Base-by-base conservation (phyloP, 2,888 invertebrate species). In the Caenorhabditis uteleia region DNA sequence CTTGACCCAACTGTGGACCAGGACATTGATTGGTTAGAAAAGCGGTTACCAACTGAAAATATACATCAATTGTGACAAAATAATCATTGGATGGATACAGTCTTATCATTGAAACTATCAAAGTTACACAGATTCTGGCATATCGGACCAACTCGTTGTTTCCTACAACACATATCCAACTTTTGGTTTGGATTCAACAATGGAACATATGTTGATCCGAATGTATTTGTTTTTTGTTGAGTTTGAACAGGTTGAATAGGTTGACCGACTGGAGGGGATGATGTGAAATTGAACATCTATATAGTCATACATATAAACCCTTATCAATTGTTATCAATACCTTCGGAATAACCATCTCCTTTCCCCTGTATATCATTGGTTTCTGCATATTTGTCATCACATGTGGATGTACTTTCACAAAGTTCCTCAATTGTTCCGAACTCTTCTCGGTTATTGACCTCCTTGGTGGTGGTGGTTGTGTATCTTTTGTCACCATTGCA, bases 111-210 rank as follows among this genome's bases (percentile, higher is more conserved):
- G 55, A 80, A 80, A 1, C 70, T 77, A 47, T 80, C 80, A 36
- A 78, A 80, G 39, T 79, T 79, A 60, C 80, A 80, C 51, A 80
- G 53, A 20, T 57, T 65, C 56, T 79, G 79, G 39, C 80, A 80
- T 7, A 58, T 20, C 7, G 68, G 53, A 1, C 65, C 55, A 10
- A 80, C 68, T 38, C 70, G 60, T 38, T 77, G 80, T 38, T 76
- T 78, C 14, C 69, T 50, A 61, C 80, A 80, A 58, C 80, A 80
- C n/a, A 74, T 40, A 45, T 77, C 76, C 20, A 80, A 50, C 42
- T 80, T 80, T 43, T 75, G 70, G 54, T 80, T 80, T n/a, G 80
- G 77, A 31, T 67, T 71, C 53, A 79, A 58, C 18, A 54, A 25
- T 26, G 57, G 58, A 39, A 58, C 23, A 40, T 64, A 64, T 18